These are phyloP conservation scores for Incurvaria masculella DNA, from an alignment of 2,888 invertebrate genomes.

Conservation along the genomic window DNA sequence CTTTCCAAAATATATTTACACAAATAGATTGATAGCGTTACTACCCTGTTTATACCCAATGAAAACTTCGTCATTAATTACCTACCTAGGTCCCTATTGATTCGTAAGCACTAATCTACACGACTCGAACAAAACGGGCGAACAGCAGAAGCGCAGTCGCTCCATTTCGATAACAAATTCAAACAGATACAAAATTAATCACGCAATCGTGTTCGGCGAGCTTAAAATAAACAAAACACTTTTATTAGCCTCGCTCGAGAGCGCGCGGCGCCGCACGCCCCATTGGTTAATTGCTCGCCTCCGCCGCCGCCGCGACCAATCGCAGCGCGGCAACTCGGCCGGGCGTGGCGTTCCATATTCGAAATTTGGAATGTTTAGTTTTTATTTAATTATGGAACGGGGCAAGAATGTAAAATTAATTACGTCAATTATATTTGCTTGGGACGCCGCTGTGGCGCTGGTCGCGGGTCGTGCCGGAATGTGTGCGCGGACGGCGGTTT, in stretches of 20 bases:
- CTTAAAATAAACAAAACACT: slow-evolving; percentile 24
- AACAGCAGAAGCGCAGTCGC: too few species aligned
- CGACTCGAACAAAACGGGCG: too few species aligned
- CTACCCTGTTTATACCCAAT: too few species aligned
- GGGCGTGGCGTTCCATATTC: slow-evolving; percentile 17
- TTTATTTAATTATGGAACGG: slow-evolving; percentile 32
- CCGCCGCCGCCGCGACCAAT: slow-evolving; percentile 18
- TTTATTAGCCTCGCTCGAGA: not conserved
- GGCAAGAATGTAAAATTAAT: slow-evolving; percentile 36
- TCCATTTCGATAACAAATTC: not conserved
- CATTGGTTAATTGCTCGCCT: slow-evolving; percentile 14
- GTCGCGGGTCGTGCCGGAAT: not conserved
- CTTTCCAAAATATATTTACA: too few species aligned
- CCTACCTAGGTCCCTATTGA: too few species aligned
- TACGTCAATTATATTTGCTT: slow-evolving; percentile 31
- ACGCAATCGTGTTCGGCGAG: slow-evolving; percentile 29
- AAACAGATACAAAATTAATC: slow-evolving; percentile 46
- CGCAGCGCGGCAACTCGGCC: slow-evolving; percentile 20
- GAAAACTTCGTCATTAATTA: too few species aligned
- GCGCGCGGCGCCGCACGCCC: not conserved
- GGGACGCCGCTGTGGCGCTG: not conserved
- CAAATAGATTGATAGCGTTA: too few species aligned
- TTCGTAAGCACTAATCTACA: too few species aligned
- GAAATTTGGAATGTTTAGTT: slow-evolving; percentile 25
- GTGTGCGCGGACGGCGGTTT: not conserved